Conservation (phyloP, 2,113 vertebrate species). For the Phoenicopterus ruber region DNA sequence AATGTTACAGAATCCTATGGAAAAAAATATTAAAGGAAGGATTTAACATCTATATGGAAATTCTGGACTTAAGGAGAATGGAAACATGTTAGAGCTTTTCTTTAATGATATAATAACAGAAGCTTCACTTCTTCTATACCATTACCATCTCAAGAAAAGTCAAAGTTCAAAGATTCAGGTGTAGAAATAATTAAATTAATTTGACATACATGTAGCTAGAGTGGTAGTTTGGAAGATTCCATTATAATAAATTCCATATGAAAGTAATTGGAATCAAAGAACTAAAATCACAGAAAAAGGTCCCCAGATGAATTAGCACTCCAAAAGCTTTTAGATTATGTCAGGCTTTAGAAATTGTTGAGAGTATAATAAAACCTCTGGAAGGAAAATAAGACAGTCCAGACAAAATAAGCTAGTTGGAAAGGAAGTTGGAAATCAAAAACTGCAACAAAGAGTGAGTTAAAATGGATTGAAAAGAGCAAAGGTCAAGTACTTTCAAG, state of each 20-base stretch:
- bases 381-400: background rate
- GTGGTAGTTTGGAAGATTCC: background rate
- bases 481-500: background rate
- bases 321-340: background rate
- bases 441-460: background rate
- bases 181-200: background rate
- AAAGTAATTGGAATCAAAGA: background rate
- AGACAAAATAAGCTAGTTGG: background rate
- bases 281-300: background rate
- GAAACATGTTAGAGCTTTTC: background rate
- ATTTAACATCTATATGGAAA: background rate
- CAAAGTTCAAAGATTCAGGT: background rate
- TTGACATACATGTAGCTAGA: background rate
- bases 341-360: background rate
- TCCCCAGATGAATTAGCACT: background rate
- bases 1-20: background rate
- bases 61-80: background rate
- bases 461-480: background rate
- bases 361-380: background rate
- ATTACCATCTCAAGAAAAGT: background rate
- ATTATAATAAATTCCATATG: background rate
- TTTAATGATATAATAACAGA: background rate
- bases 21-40: background rate
- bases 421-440: background rate
- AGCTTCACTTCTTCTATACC: background rate